phyloP scores from a whole-genome alignment of 2,113 vertebrate species.

The Crotalus tigris region DNA sequence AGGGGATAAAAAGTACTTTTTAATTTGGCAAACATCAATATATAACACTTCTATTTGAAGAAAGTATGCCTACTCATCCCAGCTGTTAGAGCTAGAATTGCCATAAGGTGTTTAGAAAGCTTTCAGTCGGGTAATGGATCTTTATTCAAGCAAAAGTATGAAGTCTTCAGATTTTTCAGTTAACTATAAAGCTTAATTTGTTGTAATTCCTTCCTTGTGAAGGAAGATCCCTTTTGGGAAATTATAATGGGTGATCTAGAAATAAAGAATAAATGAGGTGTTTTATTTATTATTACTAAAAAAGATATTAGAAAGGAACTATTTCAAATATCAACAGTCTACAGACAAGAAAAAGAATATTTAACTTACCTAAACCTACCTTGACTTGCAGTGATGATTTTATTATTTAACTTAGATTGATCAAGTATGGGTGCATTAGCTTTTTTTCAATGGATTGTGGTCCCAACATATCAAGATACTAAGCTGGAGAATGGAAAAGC shows the following conservation, averaged over 20 bases:
- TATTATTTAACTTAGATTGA: neutral
- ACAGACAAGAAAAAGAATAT: neutral
- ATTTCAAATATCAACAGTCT: neutral
- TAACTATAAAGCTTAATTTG: neutral
- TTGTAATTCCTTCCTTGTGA: neutral
- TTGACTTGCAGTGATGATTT: neutral
- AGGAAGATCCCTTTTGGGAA: neutral
- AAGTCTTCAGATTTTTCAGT: neutral
- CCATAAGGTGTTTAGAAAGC: conserved; percentile 26
- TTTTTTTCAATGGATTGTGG: neutral
- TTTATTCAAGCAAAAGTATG: neutral
- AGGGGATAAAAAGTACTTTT: neutral
- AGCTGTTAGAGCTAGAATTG: conserved; percentile 18
- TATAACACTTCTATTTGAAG: conserved; percentile 16
- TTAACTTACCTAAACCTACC: neutral
- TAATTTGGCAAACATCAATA: conserved; percentile 15
- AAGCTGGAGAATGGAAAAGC: neutral
- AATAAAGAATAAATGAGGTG: neutral
- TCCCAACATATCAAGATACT: neutral
- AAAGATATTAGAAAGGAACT: neutral
- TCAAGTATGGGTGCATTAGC: neutral
- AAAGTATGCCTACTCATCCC: conserved; percentile 13
- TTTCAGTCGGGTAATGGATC: neutral
- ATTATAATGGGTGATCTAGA: neutral
- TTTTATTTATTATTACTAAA: neutral